phyloP scores from a whole-genome alignment of 2,797 vertebrate genomes.

The Rhadinocentrus ornatus region DNA sequence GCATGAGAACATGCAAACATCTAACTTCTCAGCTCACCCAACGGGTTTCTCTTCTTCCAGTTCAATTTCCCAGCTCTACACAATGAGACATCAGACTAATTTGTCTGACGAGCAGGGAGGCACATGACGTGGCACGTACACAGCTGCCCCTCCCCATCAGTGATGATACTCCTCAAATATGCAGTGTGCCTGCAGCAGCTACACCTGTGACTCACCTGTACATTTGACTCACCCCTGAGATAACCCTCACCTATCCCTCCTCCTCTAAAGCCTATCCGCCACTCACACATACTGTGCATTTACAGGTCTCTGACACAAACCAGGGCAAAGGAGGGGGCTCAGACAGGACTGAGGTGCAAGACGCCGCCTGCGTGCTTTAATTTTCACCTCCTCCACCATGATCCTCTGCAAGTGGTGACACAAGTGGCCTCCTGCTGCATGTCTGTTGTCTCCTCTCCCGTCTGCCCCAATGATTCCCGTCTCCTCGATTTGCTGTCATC shows the following conservation, averaged over 20 bases:
- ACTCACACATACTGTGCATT: conserved; percentile 37
- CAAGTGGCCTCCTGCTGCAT: conserved; percentile 64
- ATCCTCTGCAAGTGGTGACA: conserved; percentile 73
- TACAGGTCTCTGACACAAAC: conserved; percentile 37
- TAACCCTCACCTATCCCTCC: conserved; percentile 57
- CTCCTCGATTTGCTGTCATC: conserved; percentile 24
- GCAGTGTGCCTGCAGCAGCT: conserved; percentile 54
- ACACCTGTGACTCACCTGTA: conserved; percentile 78
- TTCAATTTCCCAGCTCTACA: conserved; percentile 49
- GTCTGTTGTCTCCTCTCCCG: conserved; percentile 47
- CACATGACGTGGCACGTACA: conserved; percentile 46
- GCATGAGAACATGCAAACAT: neutral
- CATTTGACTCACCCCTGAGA: conserved; percentile 75
- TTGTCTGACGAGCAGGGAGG: conserved; percentile 64
- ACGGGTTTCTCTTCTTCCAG: conserved; percentile 42
- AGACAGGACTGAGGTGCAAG: conserved; percentile 82
- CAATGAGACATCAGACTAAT: conserved; percentile 71
- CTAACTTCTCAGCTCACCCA: conserved; percentile 26
- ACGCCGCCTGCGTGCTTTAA: conserved; percentile 85
- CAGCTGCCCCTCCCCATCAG: conserved; percentile 52
- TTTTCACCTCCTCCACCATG: conserved; percentile 86
- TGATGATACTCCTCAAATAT: conserved; percentile 73
- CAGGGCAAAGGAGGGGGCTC: conserved; percentile 52
- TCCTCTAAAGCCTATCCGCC: conserved; percentile 10
- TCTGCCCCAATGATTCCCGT: conserved; percentile 44